Percentiles rank a stretch among this genome's conserved stretches.
phyloP scores from a whole-genome alignment of 2,113 vertebrate genomes.

The Pseudorasbora parva region DNA sequence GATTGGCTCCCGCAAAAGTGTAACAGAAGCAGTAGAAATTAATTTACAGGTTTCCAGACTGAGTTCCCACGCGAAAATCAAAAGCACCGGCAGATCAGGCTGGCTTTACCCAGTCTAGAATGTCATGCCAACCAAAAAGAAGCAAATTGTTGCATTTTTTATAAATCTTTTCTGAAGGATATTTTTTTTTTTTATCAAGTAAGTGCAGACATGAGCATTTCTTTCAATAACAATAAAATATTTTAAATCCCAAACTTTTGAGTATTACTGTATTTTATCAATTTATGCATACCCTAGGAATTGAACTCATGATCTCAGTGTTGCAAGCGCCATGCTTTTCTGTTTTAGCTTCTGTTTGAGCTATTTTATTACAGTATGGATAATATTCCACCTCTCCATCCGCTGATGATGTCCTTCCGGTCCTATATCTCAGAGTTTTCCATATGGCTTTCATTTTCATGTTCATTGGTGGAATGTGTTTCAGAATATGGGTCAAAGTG shows the following conservation, averaged over 20 bases:
- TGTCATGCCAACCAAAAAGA: too few relatives aligned
- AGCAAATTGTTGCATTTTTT: too few relatives aligned
- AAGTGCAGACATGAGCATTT: neutral
- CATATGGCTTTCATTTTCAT: conserved; percentile 72
- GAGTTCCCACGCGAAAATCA: too few relatives aligned
- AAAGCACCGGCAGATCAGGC: too few relatives aligned
- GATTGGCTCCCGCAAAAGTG: too few relatives aligned
- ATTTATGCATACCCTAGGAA: neutral
- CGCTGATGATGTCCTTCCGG: conserved; percentile 43
- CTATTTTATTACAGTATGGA: neutral
- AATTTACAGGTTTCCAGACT: too few relatives aligned
- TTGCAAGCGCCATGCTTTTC: neutral
- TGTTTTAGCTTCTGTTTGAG: neutral
- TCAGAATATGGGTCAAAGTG: conserved; percentile 69
- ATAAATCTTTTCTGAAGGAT: too few relatives aligned
- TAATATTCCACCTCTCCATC: conserved; percentile 10
- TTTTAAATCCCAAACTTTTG: too few relatives aligned
- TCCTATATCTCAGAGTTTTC: conserved; percentile 47
- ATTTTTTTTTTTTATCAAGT: too few relatives aligned
- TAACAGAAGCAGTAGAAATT: too few relatives aligned
- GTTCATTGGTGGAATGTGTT: conserved; percentile 63
- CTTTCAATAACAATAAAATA: neutral
- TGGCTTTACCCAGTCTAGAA: too few relatives aligned
- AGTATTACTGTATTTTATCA: neutral
- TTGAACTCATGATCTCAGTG: neutral